Evolutionary conservation across 1,140 invertebrate genomes (phyloP).

Genomic region (Drosophila pseudoobscura): DNA sequence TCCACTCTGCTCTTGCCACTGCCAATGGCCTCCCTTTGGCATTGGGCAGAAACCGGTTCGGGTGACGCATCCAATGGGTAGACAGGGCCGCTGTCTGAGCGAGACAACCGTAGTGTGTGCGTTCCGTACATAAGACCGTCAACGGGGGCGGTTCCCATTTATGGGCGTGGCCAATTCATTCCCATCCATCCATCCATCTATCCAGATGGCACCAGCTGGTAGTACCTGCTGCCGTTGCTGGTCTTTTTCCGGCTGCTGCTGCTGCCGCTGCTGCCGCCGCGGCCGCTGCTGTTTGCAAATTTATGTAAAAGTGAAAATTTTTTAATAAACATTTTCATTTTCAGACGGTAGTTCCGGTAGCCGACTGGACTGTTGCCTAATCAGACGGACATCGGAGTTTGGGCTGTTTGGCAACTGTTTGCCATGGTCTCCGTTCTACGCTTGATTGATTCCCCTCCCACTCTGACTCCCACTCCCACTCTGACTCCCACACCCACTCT

Average conservation of each 20-base stretch:
- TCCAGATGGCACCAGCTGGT: constrained; percentile 55
- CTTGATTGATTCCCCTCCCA: constrained; percentile 70
- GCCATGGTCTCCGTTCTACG: constrained; percentile 42
- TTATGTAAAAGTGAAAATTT: constrained; percentile 79
- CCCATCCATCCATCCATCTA: constrained; percentile 16
- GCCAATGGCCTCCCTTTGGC: constrained; percentile 50
- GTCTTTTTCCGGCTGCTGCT: constrained; percentile 27
- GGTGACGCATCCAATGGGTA: constrained; percentile 42
- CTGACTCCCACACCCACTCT: constrained; percentile 20
- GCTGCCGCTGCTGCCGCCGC: constrained; percentile 13
- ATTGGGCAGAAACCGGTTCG: constrained; percentile 69
- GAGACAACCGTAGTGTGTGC: constrained; percentile 50
- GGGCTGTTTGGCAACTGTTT: constrained; percentile 23
- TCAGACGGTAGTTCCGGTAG: constrained; percentile 63
- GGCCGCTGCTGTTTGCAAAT: constrained; percentile 28
- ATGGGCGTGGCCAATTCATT: constrained; percentile 57
- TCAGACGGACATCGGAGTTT: constrained; percentile 50
- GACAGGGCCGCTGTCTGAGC: constrained; percentile 29
- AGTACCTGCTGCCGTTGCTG: constrained; percentile 34
- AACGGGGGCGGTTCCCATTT: constrained; percentile 44
- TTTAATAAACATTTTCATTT: constrained; percentile 81
- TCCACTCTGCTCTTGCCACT: constrained; percentile 31
- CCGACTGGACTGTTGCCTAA: constrained; percentile 31
- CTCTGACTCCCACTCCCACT: no score
- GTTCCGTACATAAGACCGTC: constrained; percentile 45